Evolutionary conservation across 37 sponge, comb jelly and placozoan genomes (phyloP), one percentile per base, ranked within the genome.

Genomic region (Ianthella basta): DNA sequence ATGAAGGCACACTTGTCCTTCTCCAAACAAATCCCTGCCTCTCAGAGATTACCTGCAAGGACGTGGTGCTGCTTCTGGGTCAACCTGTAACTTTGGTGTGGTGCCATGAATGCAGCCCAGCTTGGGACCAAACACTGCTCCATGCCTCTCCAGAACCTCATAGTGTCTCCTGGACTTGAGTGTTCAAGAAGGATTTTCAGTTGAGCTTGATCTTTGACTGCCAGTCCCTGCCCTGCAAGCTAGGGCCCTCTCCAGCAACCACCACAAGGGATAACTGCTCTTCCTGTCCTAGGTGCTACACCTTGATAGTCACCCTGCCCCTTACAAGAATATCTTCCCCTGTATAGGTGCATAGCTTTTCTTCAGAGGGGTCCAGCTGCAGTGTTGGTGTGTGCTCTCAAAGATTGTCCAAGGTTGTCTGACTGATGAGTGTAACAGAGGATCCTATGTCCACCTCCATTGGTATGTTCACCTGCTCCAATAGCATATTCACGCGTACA

Each of bases 31-130:
- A n/a, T n/a, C n/a, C n/a, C n/a, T n/a, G n/a, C n/a, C n/a, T n/a
- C n/a, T n/a, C n/a, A n/a, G n/a, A n/a, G n/a, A n/a, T n/a, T n/a
- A n/a, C 64, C 64, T 85, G 60, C 25, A 86, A 65, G 82, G 85
- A 36, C 24, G 33, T 23, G 89, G 89, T 19, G 83, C 30, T 30
- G 81, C 80, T 27, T 68, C 72, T 60, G 84, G 68, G 20, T 88
- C 84, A 19, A 88, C 36, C 41, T 84, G 40, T 30, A 88, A 37
- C 55, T 59, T 78, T 23, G 70, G 66, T 80, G 54, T 55, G 25
- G 37, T 37, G 8, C 82, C 73, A 23, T 81, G 80, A 18, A 86
- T 25, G 20, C 8, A 37, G 4, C 93, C 87, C 63, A 89, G 55
- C 27, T 85, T 82, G 12, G 57, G 68, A 13, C 66, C 60, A 61